Evolutionary conservation across 2,888 invertebrate genomes (phyloP).

Genomic region (Watsonalla cultraria): DNA sequence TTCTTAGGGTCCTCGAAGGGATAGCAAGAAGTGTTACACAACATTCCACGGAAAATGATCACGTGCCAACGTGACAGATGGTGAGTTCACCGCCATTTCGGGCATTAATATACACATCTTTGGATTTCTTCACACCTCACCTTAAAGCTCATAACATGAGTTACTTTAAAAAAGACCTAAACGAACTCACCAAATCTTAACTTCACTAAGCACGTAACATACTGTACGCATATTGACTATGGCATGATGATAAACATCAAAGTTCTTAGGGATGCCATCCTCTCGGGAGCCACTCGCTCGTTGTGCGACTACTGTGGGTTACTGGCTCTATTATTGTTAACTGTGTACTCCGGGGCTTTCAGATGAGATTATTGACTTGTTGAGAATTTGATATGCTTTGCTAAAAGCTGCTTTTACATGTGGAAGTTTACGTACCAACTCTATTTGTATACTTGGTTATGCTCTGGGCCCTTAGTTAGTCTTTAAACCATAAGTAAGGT

Average conservation of each 20-base stretch:
- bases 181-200: too few relatives aligned
- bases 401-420: not conserved
- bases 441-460: not conserved
- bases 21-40: too few relatives aligned
- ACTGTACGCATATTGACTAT: not conserved
- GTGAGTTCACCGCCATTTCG: too few relatives aligned
- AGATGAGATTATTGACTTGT: not conserved
- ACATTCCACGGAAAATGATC: too few relatives aligned
- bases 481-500: too few relatives aligned
- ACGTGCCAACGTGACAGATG: too few relatives aligned
- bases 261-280: not conserved
- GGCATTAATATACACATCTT: too few relatives aligned
- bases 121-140: too few relatives aligned
- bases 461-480: too few relatives aligned
- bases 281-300: not conserved
- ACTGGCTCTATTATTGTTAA: not conserved
- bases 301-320: conserved; percentile 6
- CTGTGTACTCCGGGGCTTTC: not conserved
- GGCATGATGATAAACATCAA: not conserved
- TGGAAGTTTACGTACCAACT: not conserved
- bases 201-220: not conserved
- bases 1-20: too few relatives aligned
- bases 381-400: not conserved
- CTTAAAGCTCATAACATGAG: too few relatives aligned
- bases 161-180: too few relatives aligned